Conservation (phyloP, 2,888 invertebrate genomes). For the Mythimna pallens region DNA sequence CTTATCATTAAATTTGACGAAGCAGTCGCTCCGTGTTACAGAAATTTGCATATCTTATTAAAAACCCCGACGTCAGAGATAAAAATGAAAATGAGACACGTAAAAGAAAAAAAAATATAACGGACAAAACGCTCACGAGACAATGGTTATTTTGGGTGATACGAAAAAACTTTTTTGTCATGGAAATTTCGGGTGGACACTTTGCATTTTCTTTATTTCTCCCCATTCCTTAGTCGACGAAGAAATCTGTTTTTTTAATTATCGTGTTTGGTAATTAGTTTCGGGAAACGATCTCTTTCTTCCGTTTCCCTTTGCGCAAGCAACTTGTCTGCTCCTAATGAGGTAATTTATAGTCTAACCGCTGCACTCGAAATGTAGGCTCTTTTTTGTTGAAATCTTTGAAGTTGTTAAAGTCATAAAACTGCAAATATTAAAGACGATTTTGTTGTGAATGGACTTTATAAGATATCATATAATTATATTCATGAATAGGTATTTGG, state of each 20-base stretch:
- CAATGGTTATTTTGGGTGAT: slow-evolving; percentile 89
- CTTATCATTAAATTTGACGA: slow-evolving; percentile 79
- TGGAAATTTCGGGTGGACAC: slow-evolving; percentile 89
- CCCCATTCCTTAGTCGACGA: slow-evolving; percentile 79
- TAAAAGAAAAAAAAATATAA: slow-evolving; percentile 84
- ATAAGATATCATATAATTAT: too few species aligned
- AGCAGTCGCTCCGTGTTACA: slow-evolving; percentile 74
- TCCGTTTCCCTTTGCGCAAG: slow-evolving; percentile 80
- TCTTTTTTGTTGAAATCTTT: slow-evolving; percentile 57
- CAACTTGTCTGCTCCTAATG: slow-evolving; percentile 88
- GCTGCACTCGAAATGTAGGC: slow-evolving; percentile 56
- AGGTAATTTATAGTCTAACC: slow-evolving; percentile 86
- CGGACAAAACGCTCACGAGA: slow-evolving; percentile 84
- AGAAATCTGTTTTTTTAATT: slow-evolving; percentile 90
- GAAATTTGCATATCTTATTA: slow-evolving; percentile 90
- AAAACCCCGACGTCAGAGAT: slow-evolving; percentile 86
- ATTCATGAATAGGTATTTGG: too few species aligned
- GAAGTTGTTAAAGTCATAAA: slow-evolving; percentile 22
- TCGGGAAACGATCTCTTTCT: slow-evolving; percentile 87
- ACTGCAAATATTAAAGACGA: slow-evolving; percentile 12
- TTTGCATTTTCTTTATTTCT: slow-evolving; percentile 89
- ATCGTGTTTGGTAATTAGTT: slow-evolving; percentile 91
- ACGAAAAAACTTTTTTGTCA: slow-evolving; percentile 88
- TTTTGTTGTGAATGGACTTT: neutral
- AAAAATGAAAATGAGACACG: slow-evolving; percentile 89